Evolutionary conservation across 2,888 invertebrate species (phyloP), one percentile per base, ranked within the genome.

Genomic region (Tupiocoris notatus): DNA sequence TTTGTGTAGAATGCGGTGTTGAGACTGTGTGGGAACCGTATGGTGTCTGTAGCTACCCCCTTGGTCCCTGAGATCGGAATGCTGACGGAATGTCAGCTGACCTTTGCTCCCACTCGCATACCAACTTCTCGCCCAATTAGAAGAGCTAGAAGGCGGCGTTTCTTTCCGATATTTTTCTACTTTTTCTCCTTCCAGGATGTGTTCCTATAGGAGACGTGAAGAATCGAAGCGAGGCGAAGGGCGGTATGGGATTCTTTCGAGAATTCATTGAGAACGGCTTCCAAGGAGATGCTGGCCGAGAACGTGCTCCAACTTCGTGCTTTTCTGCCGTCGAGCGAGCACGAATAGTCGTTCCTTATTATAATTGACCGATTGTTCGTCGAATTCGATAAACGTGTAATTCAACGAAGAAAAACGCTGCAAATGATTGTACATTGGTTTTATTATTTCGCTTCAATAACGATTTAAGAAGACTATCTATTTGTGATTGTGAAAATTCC

Each of bases 1-100:
- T 75, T 75, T 78, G 78, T 78, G 76, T 76, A 76, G 78, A 78
- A 78, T 78, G 78, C 76, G 75, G 67, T 70, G 76, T 70, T 61
- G 68, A 57, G 70, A 70, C 76, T 54, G 75, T 76, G 76, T 70
- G 70, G 68, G 70, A 76, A 76, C 76, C 39, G 70, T 76, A 68
- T 76, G 68, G 75, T 58, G 24, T 21, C n/a, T n/a, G n/a, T n/a
- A 20, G 17, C 24, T 17, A 23, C 7, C 17, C 57, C 57, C 56
- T 22, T 22, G 22, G 75, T 21, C 58, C 58, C 58, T 12, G 39
- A 39, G 39, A 3, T 12, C 21, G 77, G 77, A 77, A 74, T 77
- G 76, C 75, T 59, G 77, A 74, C 68, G 78, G 78, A 77, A 78
- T 78, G 77, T 73, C 67, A 68, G 76, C 25, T 66, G 75, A 76